Conservation (phyloP, 2,888 invertebrate genomes). For the Camponotus fellah region DNA sequence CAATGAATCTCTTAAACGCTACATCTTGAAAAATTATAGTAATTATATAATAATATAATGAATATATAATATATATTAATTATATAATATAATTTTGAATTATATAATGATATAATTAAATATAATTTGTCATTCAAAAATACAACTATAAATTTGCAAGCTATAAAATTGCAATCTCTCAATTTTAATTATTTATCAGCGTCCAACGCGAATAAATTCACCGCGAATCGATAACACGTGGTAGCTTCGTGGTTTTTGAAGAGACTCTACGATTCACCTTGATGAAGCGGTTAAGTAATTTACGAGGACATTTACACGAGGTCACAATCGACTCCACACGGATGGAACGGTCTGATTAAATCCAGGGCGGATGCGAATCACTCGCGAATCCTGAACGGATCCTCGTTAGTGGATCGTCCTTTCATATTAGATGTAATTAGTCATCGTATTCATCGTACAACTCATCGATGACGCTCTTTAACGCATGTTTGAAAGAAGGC, state of each 20-base stretch:
- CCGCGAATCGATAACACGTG: constrained; percentile 19
- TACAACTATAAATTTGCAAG: not conserved
- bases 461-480: constrained; percentile 62
- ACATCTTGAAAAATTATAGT: not conserved
- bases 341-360: constrained; percentile 62
- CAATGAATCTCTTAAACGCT: not conserved
- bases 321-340: constrained; percentile 58
- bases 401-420: constrained; percentile 71
- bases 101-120: no score
- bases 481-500: not conserved
- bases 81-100: not conserved
- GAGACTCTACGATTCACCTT: constrained; percentile 30
- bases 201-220: constrained; percentile 2
- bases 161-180: not conserved
- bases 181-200: not conserved
- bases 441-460: constrained; percentile 55
- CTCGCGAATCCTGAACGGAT: constrained; percentile 64
- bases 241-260: constrained; percentile 11
- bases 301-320: constrained; percentile 53
- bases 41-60: no score
- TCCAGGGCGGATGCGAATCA: constrained; percentile 62
- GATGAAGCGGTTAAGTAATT: constrained; percentile 57
- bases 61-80: not conserved
- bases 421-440: constrained; percentile 69
- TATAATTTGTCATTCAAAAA: not conserved